Evolutionary conservation across 2,888 invertebrate genomes (phyloP).

Genomic region (Pinctada fucata): DNA sequence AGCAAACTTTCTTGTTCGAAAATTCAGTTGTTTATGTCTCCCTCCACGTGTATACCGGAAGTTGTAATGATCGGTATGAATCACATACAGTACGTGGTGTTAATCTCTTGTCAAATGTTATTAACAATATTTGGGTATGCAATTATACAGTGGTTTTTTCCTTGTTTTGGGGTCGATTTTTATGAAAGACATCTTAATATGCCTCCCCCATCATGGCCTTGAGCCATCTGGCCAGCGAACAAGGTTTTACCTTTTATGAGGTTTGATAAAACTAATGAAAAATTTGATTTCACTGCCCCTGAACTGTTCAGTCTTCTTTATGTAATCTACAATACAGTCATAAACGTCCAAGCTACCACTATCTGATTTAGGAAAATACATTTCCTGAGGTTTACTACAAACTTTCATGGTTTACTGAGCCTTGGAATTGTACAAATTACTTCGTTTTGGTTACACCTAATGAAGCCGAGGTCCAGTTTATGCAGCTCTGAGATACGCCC

Average conservation of each 20-base stretch:
- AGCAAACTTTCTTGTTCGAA: too few species aligned
- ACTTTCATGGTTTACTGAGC: slow-evolving; percentile 1
- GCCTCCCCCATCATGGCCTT: not conserved
- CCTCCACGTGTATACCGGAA: too few species aligned
- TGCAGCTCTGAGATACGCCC: slow-evolving; percentile 8
- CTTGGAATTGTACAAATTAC: slow-evolving; percentile 5
- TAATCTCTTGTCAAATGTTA: too few species aligned
- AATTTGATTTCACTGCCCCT: slow-evolving; percentile 2
- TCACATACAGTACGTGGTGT: too few species aligned
- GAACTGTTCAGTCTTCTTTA: slow-evolving; percentile 7
- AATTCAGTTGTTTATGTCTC: too few species aligned
- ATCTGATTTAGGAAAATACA: slow-evolving; percentile 14
- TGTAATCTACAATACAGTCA: slow-evolving; percentile 3
- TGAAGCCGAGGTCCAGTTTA: slow-evolving; percentile 5
- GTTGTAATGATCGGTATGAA: too few species aligned
- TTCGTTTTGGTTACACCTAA: not conserved
- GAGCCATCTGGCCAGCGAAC: slow-evolving; percentile 10
- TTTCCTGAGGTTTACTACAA: not conserved
- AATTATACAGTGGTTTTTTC: too few species aligned
- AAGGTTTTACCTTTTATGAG: slow-evolving; percentile 12
- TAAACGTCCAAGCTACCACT: slow-evolving; percentile 9
- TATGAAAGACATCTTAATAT: too few species aligned
- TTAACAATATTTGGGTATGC: too few species aligned
- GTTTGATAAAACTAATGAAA: slow-evolving; percentile 6
- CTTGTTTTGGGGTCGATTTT: too few species aligned